Percentiles rank a stretch among this genome's conserved stretches.
phyloP scores from a whole-genome alignment of 37 sponge, comb jelly and placozoan species.

The Oopsacas minuta region DNA sequence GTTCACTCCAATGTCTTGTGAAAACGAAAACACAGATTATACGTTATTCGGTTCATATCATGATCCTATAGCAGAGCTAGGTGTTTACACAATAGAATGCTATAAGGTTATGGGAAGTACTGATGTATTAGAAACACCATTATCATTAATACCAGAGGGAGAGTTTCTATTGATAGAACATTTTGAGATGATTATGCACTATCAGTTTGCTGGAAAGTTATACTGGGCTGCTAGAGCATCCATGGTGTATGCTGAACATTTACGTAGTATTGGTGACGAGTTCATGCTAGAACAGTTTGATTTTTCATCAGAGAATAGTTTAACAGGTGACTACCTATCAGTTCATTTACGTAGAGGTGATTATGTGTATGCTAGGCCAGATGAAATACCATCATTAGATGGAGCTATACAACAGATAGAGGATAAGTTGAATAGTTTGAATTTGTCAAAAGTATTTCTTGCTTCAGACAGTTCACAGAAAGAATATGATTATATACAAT shows the following conservation, averaged over 20 bases:
- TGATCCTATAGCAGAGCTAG: neutral
- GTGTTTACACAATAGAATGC: neutral
- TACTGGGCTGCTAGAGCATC: conserved; percentile 66
- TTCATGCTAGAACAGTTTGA: conserved; percentile 45
- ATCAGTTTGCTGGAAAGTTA: conserved; percentile 41
- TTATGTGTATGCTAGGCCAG: conserved; percentile 27
- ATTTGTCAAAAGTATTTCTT: conserved; percentile 51
- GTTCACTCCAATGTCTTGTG: neutral
- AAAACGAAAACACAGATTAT: neutral
- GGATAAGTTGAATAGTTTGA: conserved; percentile 32
- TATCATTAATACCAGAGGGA: neutral
- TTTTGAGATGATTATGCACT: conserved; percentile 56
- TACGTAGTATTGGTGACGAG: conserved; percentile 40
- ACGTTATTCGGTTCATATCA: neutral
- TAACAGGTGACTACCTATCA: conserved; percentile 58
- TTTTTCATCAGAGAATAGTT: conserved; percentile 34
- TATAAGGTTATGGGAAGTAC: neutral
- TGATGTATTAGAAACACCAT: neutral
- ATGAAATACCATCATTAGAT: conserved; percentile 53
- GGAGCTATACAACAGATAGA: conserved; percentile 54
- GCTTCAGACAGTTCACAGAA: conserved; percentile 58
- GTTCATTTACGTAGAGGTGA: conserved; percentile 71
- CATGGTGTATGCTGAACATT: conserved; percentile 69
- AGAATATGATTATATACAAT: conserved; percentile 23
- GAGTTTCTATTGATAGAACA: conserved; percentile 40